Percentiles rank a stretch among this genome's conserved stretches.
These are phyloP conservation scores for Anthonomus grandis DNA, from an alignment of 1,140 invertebrate genomes.

Conservation along the genomic window DNA sequence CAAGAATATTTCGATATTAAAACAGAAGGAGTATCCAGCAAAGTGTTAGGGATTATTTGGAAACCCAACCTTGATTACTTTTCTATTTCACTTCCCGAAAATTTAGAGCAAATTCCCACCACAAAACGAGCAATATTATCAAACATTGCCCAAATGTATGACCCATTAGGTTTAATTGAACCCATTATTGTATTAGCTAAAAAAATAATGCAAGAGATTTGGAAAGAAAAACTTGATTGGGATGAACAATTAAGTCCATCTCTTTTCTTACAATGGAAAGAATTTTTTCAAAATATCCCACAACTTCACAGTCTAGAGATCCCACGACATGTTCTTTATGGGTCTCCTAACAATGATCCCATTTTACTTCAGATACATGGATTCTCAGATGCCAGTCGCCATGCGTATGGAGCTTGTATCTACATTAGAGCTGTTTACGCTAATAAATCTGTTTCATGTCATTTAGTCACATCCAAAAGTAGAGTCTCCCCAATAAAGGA, in stretches of 20 bases:
- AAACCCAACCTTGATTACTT: background rate
- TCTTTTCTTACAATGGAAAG: slow-evolving; percentile 26
- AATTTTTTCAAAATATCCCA: slow-evolving; percentile 7
- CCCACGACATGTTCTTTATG: background rate
- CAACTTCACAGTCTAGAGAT: background rate
- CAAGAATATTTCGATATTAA: no score
- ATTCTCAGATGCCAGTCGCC: slow-evolving; percentile 9
- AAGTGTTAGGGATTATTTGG: background rate
- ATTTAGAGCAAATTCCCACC: no score
- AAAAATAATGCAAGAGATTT: slow-evolving; percentile 33
- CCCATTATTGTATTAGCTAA: no score
- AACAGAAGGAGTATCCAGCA: no score
- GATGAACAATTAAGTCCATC: slow-evolving; percentile 38
- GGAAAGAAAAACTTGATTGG: slow-evolving; percentile 33
- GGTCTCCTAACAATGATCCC: background rate
- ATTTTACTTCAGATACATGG: slow-evolving; percentile 7
- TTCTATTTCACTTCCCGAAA: no score
- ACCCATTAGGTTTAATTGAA: no score
- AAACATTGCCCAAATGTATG: no score
- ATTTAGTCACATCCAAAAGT: background rate
- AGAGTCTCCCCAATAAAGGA: background rate
- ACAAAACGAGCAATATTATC: no score
- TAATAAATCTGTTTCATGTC: background rate
- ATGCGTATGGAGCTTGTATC: no score
- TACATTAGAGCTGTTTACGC: slow-evolving; percentile 1